These are phyloP conservation scores for Caenorhabditis sp. DNA, from an alignment of 2,888 invertebrate species.

Conservation along the genomic window DNA sequence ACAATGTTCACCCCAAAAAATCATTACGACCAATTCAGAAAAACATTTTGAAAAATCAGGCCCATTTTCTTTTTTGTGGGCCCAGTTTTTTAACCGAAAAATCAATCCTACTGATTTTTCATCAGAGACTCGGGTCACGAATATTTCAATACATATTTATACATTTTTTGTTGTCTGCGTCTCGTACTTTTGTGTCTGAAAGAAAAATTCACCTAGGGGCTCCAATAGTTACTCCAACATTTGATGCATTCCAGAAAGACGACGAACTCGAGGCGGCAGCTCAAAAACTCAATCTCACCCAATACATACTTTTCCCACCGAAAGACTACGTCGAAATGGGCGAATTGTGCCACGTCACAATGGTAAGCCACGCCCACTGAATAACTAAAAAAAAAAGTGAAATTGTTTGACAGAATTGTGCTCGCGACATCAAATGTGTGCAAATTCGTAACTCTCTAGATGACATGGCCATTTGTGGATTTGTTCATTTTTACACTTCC, in stretches of 20 bases:
- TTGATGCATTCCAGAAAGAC: constrained; percentile 42
- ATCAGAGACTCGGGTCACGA: no score
- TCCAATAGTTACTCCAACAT: no score
- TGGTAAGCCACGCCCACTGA: background rate
- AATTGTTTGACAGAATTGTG: constrained; percentile 7
- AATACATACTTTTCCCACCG: constrained; percentile 17
- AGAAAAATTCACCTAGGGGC: background rate
- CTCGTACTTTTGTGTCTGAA: no score
- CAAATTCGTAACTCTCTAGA: constrained; percentile 30
- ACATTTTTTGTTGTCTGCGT: no score
- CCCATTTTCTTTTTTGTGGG: no score
- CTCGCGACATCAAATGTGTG: constrained; percentile 32
- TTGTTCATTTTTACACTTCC: constrained; percentile 28
- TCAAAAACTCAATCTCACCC: constrained; percentile 25
- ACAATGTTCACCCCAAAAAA: no score
- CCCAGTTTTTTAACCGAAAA: no score
- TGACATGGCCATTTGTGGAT: constrained; percentile 37
- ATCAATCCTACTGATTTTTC: no score
- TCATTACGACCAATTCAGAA: no score
- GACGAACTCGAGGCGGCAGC: constrained; percentile 36
- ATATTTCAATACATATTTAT: no score
- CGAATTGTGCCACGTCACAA: constrained; percentile 22
- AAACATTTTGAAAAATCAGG: no score
- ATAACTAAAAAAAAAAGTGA: no score
- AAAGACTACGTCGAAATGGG: constrained; percentile 20